These are phyloP conservation scores for Mastomys coucha DNA, from an alignment of 2,113 vertebrate genomes.

Conservation along the genomic window DNA sequence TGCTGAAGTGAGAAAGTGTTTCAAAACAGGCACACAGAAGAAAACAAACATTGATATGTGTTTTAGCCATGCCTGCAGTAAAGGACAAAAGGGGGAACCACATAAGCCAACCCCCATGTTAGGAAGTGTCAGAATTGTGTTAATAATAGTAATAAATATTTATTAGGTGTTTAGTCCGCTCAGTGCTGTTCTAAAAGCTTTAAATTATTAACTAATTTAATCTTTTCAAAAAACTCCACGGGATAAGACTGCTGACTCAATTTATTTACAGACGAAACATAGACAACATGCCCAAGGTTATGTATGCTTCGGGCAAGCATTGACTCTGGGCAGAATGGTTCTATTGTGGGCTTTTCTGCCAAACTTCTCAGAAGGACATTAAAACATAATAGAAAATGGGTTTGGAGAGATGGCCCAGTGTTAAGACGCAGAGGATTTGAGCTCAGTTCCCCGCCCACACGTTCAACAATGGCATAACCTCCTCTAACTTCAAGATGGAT, in stretches of 20 bases:
- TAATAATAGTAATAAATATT: constrained; percentile 73
- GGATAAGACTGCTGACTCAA: constrained; percentile 64
- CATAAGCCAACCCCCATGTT: constrained; percentile 34
- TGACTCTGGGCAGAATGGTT: neutral
- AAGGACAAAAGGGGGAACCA: constrained; percentile 5
- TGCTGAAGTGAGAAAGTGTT: neutral
- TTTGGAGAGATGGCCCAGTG: neutral
- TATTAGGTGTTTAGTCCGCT: constrained; percentile 57
- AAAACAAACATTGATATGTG: neutral
- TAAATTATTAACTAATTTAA: constrained; percentile 76
- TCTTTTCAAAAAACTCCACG: constrained; percentile 38
- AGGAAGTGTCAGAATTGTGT: constrained; percentile 64
- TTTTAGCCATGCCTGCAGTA: neutral
- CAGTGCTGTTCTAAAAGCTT: constrained; percentile 34
- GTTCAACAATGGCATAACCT: neutral
- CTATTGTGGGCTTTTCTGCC: neutral
- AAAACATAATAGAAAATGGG: constrained; percentile 15
- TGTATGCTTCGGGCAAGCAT: neutral
- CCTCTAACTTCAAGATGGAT: neutral
- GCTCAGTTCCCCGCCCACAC: neutral
- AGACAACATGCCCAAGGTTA: constrained; percentile 29
- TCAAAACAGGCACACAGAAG: neutral
- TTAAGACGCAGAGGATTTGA: neutral
- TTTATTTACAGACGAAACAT: constrained; percentile 58
- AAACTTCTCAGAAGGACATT: neutral